Conservation (phyloP, 1,140 invertebrate genomes). For the Eumaeus atala region DNA sequence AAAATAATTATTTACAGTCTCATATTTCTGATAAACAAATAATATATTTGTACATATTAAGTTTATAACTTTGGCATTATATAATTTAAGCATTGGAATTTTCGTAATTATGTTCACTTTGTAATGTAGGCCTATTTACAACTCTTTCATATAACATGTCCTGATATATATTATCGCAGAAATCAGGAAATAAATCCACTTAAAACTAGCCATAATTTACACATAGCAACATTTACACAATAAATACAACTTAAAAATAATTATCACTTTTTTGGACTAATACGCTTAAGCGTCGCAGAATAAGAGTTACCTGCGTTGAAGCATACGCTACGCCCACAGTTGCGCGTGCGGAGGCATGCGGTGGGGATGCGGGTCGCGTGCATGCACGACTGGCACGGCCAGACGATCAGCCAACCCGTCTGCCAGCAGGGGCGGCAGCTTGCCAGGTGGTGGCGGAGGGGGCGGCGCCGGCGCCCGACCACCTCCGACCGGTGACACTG, state of each 20-base stretch:
- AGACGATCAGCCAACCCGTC: constrained; percentile 67
- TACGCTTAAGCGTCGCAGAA: constrained; percentile 67
- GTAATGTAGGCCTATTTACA: constrained; percentile 14
- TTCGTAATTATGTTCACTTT: constrained; percentile 16
- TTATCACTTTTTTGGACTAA: constrained; percentile 72
- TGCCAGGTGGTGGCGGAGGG: constrained; percentile 78
- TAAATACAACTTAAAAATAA: constrained; percentile 60
- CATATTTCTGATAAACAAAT: constrained; percentile 36
- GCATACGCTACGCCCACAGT: constrained; percentile 79
- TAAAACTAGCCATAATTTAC: constrained; percentile 44
- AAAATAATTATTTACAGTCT: constrained; percentile 57
- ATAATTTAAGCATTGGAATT: constrained; percentile 52
- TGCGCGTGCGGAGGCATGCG: constrained; percentile 94
- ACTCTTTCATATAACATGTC: not conserved
- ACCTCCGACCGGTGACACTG: constrained; percentile 70
- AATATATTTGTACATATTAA: constrained; percentile 62
- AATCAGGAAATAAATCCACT: constrained; percentile 47
- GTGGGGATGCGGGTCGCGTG: constrained; percentile 83
- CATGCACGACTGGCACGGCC: constrained; percentile 79
- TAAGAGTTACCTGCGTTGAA: constrained; percentile 74
- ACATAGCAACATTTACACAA: constrained; percentile 38
- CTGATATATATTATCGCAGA: constrained; percentile 65
- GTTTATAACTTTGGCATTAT: constrained; percentile 71
- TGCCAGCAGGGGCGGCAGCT: constrained; percentile 68
- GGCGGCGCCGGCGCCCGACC: constrained; percentile 78